Evolutionary conservation across 2,888 invertebrate genomes (phyloP).

Genomic region (Idaea aversata): DNA sequence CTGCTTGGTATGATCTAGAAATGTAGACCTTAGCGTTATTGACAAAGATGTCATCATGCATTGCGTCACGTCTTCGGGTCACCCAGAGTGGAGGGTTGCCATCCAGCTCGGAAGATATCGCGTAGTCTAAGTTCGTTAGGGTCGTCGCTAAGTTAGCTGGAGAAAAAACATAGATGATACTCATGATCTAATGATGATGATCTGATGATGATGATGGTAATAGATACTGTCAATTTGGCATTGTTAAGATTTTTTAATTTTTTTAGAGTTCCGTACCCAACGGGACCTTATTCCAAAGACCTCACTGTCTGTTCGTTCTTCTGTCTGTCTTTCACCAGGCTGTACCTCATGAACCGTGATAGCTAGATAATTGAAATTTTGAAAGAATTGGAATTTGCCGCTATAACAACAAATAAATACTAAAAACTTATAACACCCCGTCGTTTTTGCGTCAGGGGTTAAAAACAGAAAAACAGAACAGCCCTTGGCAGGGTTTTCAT

Average conservation of each 20-base stretch:
- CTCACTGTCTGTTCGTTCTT: too few relatives aligned
- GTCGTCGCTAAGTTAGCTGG: constrained; percentile 88
- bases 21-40: constrained; percentile 91
- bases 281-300: too few relatives aligned
- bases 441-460: too few relatives aligned
- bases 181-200: not conserved
- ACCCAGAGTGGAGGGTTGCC: constrained; percentile 94
- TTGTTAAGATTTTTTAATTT: constrained; percentile 1
- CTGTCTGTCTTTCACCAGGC: too few relatives aligned
- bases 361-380: too few relatives aligned
- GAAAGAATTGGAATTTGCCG: too few relatives aligned
- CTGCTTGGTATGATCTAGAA: constrained; percentile 83
- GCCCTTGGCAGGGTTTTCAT: constrained; percentile 19
- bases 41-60: constrained; percentile 88
- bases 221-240: too few relatives aligned
- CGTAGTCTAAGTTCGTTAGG: constrained; percentile 83
- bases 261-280: too few relatives aligned
- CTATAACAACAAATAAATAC: too few relatives aligned
- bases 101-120: constrained; percentile 88
- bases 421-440: too few relatives aligned
- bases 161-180: constrained; percentile 38
- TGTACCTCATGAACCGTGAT: too few relatives aligned
- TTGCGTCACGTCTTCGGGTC: constrained; percentile 82
- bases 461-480: not conserved
- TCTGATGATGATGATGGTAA: not conserved